Conservation (phyloP, 1,140 invertebrate species). For the Muscidifurax raptorellus region DNA sequence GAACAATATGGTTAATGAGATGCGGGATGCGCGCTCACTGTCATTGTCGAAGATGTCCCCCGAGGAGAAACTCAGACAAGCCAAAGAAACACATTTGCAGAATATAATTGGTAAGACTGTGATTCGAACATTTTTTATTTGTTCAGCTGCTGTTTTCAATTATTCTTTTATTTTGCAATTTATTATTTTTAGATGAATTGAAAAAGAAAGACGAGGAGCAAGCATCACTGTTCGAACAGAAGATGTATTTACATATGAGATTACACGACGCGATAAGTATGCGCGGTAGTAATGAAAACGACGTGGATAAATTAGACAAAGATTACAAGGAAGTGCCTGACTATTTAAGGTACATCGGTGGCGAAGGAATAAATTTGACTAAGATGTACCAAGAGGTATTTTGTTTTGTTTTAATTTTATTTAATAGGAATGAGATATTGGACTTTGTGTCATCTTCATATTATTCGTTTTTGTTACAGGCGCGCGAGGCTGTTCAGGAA, state of each 20-base stretch:
- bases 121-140: slow-evolving; percentile 15
- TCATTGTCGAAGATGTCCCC: slow-evolving; percentile 76
- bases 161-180: neutral
- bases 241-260: slow-evolving; percentile 88
- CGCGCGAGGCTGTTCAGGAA: slow-evolving; percentile 76
- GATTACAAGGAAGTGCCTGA: slow-evolving; percentile 67
- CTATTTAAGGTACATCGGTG: slow-evolving; percentile 69
- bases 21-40: slow-evolving; percentile 66
- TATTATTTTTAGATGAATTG: slow-evolving; percentile 77
- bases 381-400: slow-evolving; percentile 71
- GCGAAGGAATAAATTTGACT: slow-evolving; percentile 66
- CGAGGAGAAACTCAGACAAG: slow-evolving; percentile 83
- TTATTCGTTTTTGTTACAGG: slow-evolving; percentile 54
- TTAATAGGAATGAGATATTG: neutral
- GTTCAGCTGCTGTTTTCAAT: neutral
- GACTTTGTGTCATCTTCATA: neutral
- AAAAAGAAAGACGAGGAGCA: slow-evolving; percentile 92
- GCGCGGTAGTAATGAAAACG: slow-evolving; percentile 65
- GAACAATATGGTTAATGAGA: slow-evolving; percentile 72
- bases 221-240: slow-evolving; percentile 90
- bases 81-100: slow-evolving; percentile 84
- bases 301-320: slow-evolving; percentile 63
- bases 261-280: slow-evolving; percentile 82
- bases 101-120: slow-evolving; percentile 80
- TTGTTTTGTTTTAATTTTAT: slow-evolving; percentile 5